Conservation (phyloP, 2,888 invertebrate genomes). For the Eustalomyia histrio region DNA sequence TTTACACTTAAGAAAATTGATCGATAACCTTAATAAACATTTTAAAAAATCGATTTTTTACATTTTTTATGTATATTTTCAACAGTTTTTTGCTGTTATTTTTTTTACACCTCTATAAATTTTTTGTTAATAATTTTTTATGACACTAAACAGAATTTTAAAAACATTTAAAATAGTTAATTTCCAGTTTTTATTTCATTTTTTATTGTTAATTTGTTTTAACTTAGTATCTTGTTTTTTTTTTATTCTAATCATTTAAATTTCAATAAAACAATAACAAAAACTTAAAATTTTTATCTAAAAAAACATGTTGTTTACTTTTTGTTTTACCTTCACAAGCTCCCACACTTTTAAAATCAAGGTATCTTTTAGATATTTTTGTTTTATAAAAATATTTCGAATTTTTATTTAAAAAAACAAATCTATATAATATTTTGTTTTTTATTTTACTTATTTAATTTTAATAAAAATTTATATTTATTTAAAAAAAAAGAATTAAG, state of each 20-base stretch:
- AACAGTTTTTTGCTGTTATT: neutral
- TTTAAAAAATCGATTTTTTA: conserved; percentile 7
- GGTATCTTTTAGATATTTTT: conserved; percentile 43
- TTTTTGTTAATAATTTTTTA: neutral
- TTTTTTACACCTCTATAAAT: neutral
- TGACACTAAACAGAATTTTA: neutral
- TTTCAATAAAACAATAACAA: conserved; percentile 23
- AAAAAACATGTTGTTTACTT: conserved; percentile 49
- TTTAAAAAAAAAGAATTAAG: conserved; percentile 34
- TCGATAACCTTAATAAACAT: conserved; percentile 32
- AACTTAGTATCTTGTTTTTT: conserved; percentile 46
- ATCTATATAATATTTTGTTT: conserved; percentile 1
- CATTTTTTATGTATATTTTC: neutral
- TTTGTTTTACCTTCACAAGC: conserved; percentile 61
- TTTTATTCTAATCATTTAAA: conserved; percentile 32
- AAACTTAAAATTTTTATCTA: conserved; percentile 24
- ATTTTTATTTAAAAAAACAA: conserved; percentile 3
- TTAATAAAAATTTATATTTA: conserved; percentile 36
- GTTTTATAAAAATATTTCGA: conserved; percentile 5
- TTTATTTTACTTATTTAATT: conserved; percentile 3
- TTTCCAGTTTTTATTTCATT: conserved; percentile 9
- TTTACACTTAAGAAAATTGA: neutral
- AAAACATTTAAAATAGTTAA: conserved; percentile 7
- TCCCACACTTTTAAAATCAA: conserved; percentile 62
- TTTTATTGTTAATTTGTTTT: conserved; percentile 9